Evolutionary conservation across 2,888 invertebrate genomes (phyloP).

Genomic region (Rosalia funebris): DNA sequence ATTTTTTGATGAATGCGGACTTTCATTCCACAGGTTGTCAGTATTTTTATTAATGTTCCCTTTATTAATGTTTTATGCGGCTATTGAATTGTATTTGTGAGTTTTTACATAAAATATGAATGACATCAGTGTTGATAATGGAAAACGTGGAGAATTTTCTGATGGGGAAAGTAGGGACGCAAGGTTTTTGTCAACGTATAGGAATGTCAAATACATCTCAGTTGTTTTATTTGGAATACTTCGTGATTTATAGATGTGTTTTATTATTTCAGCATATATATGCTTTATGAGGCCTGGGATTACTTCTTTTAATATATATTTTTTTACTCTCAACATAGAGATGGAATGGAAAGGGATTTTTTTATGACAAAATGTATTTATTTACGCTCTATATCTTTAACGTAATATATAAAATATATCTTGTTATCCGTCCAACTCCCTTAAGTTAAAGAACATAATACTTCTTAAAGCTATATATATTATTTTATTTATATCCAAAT

Average conservation of each 20-base stretch:
- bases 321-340: too few species aligned
- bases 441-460: too few species aligned
- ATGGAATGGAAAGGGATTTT: too few species aligned
- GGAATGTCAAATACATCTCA: conserved; percentile 18
- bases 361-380: too few species aligned
- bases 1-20: conserved; percentile 44
- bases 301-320: not conserved
- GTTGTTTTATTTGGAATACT: conserved; percentile 22
- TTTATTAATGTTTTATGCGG: conserved; percentile 30
- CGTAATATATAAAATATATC: too few species aligned
- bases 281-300: not conserved
- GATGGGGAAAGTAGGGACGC: conserved; percentile 4
- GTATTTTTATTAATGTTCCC: conserved; percentile 37
- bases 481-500: too few species aligned
- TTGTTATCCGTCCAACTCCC: too few species aligned
- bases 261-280: conserved; percentile 14
- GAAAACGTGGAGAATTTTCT: conserved; percentile 21
- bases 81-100: conserved; percentile 29
- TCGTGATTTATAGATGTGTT: conserved; percentile 12
- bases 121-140: conserved; percentile 25
- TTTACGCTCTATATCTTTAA: too few species aligned
- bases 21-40: conserved; percentile 50
- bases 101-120: conserved; percentile 30
- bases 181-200: conserved; percentile 10
- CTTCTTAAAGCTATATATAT: too few species aligned